A percentile compares a stretch with the other conserved stretches of the same genome.
These are phyloP conservation scores for Erethizon dorsatum DNA, from an alignment of 2,797 vertebrate genomes.

Conservation along the genomic window DNA sequence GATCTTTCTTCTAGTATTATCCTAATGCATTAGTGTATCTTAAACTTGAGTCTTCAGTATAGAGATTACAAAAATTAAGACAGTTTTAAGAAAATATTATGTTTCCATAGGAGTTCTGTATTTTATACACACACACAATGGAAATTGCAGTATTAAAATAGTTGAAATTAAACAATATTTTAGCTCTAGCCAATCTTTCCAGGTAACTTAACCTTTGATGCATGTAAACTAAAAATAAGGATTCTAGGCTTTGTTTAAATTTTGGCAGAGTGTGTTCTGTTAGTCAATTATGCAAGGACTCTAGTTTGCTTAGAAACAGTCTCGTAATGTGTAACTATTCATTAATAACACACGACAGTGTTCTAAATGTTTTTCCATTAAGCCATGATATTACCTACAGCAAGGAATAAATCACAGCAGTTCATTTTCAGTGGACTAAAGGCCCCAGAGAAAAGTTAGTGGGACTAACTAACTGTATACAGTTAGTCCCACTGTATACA, in stretches of 20 bases:
- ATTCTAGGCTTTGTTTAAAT: not conserved
- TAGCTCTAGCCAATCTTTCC: not conserved
- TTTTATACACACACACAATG: not conserved
- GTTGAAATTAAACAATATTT: constrained; percentile 59
- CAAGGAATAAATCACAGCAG: constrained; percentile 42
- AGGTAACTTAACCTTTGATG: not conserved
- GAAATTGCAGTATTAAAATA: constrained; percentile 20
- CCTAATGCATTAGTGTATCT: not conserved
- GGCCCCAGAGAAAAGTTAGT: constrained; percentile 50
- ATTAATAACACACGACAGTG: not conserved
- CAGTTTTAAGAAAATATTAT: not conserved
- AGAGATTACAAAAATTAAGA: constrained; percentile 16
- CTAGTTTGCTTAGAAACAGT: not conserved
- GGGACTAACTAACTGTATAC: no score
- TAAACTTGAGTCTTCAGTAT: not conserved
- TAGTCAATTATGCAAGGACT: not conserved
- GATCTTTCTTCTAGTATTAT: not conserved
- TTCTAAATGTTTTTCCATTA: constrained; percentile 51
- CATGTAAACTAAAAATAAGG: constrained; percentile 28
- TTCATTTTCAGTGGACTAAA: constrained; percentile 39
- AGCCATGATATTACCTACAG: not conserved
- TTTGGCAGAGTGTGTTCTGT: not conserved
- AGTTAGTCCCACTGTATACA: not conserved
- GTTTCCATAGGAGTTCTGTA: not conserved
- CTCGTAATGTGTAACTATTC: not conserved